A percentile compares a stretch with the other conserved stretches of the same genome.
phyloP scores from a whole-genome alignment of 2,888 invertebrate species.

The Gymnocheta viridis region DNA sequence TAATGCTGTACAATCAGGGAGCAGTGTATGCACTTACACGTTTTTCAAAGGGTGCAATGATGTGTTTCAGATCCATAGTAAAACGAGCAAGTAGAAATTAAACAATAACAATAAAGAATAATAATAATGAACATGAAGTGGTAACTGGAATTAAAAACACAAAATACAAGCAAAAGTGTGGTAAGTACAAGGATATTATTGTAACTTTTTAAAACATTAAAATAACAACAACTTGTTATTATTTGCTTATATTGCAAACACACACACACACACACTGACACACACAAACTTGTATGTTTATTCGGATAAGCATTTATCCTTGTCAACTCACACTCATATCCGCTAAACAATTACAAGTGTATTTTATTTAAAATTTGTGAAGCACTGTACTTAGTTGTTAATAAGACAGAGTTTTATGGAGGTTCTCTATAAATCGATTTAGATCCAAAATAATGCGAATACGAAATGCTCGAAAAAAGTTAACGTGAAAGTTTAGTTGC shows the following conservation, averaged over 20 bases:
- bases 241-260: constrained; percentile 10
- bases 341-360: constrained; percentile 37
- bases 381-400: constrained; percentile 2
- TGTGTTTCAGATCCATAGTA: constrained; percentile 22
- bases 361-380: background rate
- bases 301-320: background rate
- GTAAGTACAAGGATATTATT: constrained; percentile 72
- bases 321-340: background rate
- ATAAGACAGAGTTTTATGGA: background rate
- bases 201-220: constrained; percentile 72
- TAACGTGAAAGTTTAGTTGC: no score
- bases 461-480: no score
- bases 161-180: constrained; percentile 63
- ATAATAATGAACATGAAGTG: constrained; percentile 43
- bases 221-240: constrained; percentile 70
- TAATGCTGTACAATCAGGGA: background rate
- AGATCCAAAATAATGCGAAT: no score
- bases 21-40: background rate
- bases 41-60: constrained; percentile 48
- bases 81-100: constrained; percentile 43
- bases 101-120: constrained; percentile 52
- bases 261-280: background rate
- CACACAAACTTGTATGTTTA: background rate
- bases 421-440: no score
- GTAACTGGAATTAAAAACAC: constrained; percentile 42